Percentiles rank a stretch among this genome's conserved stretches.
Evolutionary conservation across 1,140 invertebrate genomes (phyloP).

Genomic region (Caerostris darwini): DNA sequence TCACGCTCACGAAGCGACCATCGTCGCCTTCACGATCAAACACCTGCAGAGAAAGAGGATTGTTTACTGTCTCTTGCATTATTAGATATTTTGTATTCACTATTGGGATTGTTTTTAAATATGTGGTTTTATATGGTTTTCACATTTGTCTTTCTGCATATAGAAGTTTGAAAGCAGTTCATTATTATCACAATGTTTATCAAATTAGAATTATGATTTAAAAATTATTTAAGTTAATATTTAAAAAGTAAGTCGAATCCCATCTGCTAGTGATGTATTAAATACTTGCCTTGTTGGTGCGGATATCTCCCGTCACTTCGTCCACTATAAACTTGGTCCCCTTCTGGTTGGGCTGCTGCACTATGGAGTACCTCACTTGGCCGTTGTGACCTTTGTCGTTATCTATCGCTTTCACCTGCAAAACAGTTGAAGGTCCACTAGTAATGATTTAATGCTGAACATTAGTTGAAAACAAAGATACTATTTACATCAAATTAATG

Average conservation of each 20-base stretch:
- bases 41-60: constrained; percentile 82
- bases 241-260: too few species aligned
- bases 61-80: neutral
- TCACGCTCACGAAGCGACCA: constrained; percentile 96
- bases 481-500: too few species aligned
- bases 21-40: constrained; percentile 97
- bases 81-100: too few species aligned
- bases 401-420: constrained; percentile 92
- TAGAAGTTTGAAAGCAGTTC: neutral
- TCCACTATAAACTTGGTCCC: constrained; percentile 97
- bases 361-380: constrained; percentile 96
- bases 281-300: constrained; percentile 89
- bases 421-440: neutral
- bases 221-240: neutral
- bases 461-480: too few species aligned
- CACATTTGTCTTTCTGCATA: neutral
- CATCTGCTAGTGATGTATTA: neutral
- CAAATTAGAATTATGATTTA: neutral
- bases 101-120: too few species aligned
- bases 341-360: constrained; percentile 97
- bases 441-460: too few species aligned
- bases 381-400: constrained; percentile 94
- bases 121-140: neutral
- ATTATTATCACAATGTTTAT: too few species aligned
- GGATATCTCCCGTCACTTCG: constrained; percentile 95